Evolutionary conservation across 2,113 vertebrate genomes (phyloP), one percentile per base, ranked within the genome.

Genomic region (Esox niger): DNA sequence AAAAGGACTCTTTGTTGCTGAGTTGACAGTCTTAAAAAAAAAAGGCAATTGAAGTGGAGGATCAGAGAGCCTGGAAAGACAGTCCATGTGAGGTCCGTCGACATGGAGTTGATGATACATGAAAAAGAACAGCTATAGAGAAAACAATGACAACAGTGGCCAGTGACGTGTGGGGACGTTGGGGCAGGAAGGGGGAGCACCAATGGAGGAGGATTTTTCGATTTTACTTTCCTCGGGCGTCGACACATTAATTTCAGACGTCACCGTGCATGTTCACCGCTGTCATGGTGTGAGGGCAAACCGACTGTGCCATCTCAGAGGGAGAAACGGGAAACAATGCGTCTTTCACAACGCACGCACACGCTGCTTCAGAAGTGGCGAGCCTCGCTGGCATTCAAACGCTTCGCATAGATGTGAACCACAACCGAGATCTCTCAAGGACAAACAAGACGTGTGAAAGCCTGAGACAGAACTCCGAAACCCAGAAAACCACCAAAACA

Each of bases 401-500:
- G 35, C 26, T 23, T 21, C 11, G 70, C 55, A 62, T 69, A 62
- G 73, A 61, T 69, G 61, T 46, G 49, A 62, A 69, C 71, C 78
- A 26, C 79, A 61, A 72, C 33, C 73, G 57, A 57, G 71, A 62
- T 65, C 52, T 57, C 62, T 59, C 60, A 71, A 69, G 64, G 74
- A 58, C 68, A 73, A 68, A 77, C 64, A 11, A 72, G 64, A 57
- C 33, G 71, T 49, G 47, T 60, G 66, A 32, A 31, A 20, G 59
- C 57, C 33, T 67, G 61, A 66, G 25, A 62, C 43, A 64, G 55
- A 75, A 66, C 35, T 20, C 61, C 52, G 67, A 26, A 32, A 79
- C 71, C 49, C 35, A 49, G 63, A 77, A 66, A 71, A 47, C 62
- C 72, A 65, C 66, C 54, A 72, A 81, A 75, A 71, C 72, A 78